phyloP scores from a whole-genome alignment of 2,797 vertebrate species.

The Esox lucius region DNA sequence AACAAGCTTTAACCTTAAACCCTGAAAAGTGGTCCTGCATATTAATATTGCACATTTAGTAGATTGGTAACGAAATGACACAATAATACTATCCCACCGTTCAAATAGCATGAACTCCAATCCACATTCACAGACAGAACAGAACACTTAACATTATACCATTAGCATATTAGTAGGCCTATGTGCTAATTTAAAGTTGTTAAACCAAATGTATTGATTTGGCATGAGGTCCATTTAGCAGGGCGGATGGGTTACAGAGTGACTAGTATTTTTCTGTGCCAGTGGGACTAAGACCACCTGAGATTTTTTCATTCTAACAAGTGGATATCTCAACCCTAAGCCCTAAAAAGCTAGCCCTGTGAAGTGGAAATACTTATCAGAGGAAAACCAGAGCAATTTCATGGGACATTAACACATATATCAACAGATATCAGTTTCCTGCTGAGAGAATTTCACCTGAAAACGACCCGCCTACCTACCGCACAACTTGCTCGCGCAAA shows the following conservation, averaged over 20 bases:
- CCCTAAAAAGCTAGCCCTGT: not conserved
- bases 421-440: not conserved
- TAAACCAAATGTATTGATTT: slow-evolving; percentile 40
- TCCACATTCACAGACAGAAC: not conserved
- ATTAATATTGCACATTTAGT: not conserved
- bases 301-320: not conserved
- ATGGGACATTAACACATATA: slow-evolving; percentile 1
- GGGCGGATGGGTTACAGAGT: slow-evolving; percentile 23
- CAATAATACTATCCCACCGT: not conserved
- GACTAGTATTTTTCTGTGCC: slow-evolving; percentile 7
- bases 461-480: not conserved
- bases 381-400: slow-evolving; percentile 19
- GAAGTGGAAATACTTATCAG: not conserved
- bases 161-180: not conserved
- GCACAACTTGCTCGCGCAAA: no score
- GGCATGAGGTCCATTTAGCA: slow-evolving; percentile 11
- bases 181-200: slow-evolving; percentile 35
- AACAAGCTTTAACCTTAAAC: not conserved
- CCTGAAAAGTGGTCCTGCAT: slow-evolving; percentile 2
- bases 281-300: slow-evolving; percentile 11
- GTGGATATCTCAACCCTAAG: not conserved
- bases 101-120: not conserved
- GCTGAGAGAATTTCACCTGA: slow-evolving; percentile 8
- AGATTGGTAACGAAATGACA: not conserved
- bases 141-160: not conserved